Percentiles rank a stretch among this genome's conserved stretches.
phyloP scores from a whole-genome alignment of 2,888 invertebrate genomes.

The Trichogramma evanescens region DNA sequence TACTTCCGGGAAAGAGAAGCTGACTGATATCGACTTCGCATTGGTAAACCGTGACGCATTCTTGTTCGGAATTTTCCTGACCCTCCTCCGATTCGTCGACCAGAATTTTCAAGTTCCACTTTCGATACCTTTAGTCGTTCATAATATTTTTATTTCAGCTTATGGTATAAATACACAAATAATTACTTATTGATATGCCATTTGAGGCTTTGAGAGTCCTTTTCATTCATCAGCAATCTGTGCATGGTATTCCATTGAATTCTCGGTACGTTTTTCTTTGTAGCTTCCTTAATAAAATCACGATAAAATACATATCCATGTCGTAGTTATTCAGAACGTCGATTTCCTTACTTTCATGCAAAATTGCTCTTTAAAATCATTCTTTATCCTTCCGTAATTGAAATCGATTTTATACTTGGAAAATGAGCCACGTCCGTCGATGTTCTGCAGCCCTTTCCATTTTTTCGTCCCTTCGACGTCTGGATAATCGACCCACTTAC shows the following conservation, averaged over 20 bases:
- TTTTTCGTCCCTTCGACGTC: slow-evolving; percentile 32
- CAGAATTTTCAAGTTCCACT: slow-evolving; percentile 37
- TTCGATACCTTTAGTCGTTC: slow-evolving; percentile 25
- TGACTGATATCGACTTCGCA: slow-evolving; percentile 33
- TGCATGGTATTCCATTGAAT: slow-evolving; percentile 34
- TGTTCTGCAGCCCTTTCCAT: slow-evolving; percentile 30
- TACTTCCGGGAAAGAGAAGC: slow-evolving; percentile 38
- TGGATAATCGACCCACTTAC: slow-evolving; percentile 26
- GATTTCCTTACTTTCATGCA: slow-evolving; percentile 27
- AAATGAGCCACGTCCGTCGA: slow-evolving; percentile 31
- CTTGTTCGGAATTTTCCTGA: slow-evolving; percentile 2
- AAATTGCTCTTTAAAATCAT: slow-evolving; percentile 23
- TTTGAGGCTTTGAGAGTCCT: slow-evolving; percentile 19
- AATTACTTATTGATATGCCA: slow-evolving; percentile 28
- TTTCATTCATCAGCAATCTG: slow-evolving; percentile 21
- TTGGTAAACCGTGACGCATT: slow-evolving; percentile 9
- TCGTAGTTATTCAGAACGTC: not conserved
- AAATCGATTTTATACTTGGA: slow-evolving; percentile 34
- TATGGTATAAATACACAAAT: not conserved
- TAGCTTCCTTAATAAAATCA: slow-evolving; percentile 20
- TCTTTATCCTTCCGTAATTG: slow-evolving; percentile 27
- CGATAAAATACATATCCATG: too few relatives aligned
- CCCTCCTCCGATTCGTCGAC: not conserved
- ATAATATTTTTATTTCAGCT: too few relatives aligned
- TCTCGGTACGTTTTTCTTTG: slow-evolving; percentile 23